Conservation (phyloP, 1,140 invertebrate genomes). For the Thereuonema tuberculata region DNA sequence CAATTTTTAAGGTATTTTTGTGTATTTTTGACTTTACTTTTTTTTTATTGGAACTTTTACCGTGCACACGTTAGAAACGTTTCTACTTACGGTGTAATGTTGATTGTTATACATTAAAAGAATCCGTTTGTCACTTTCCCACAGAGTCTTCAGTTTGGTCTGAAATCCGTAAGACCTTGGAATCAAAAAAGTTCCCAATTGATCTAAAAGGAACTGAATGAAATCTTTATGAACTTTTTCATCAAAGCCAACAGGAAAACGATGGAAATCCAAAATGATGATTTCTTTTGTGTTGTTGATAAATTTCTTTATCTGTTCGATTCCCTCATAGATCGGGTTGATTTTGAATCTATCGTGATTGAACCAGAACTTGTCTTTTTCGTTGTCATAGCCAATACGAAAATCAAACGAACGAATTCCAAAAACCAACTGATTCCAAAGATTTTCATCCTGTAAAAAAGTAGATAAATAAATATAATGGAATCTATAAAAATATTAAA, state of each 20-base stretch:
- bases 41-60: too few species aligned
- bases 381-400: background rate
- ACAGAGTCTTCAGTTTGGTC: slow-evolving; percentile 44
- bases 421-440: background rate
- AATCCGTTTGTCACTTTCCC: slow-evolving; percentile 42
- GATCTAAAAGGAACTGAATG: slow-evolving; percentile 40
- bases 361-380: slow-evolving; percentile 29
- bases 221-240: slow-evolving; percentile 36
- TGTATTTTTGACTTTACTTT: too few species aligned
- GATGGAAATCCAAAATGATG: slow-evolving; percentile 4
- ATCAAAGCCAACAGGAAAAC: slow-evolving; percentile 42
- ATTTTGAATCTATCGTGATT: slow-evolving; percentile 54
- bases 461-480: too few species aligned
- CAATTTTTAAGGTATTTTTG: too few species aligned
- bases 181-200: slow-evolving; percentile 43
- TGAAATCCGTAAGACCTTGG: slow-evolving; percentile 23
- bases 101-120: slow-evolving; percentile 43
- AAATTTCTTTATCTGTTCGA: slow-evolving; percentile 47
- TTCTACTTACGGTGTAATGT: background rate
- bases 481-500: too few species aligned
- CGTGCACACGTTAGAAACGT: too few species aligned
- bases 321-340: slow-evolving; percentile 43
- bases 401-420: slow-evolving; percentile 8
- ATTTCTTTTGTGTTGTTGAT: slow-evolving; percentile 24
- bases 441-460: too few species aligned